Base-by-base conservation (phyloP, 2,113 vertebrate species). In the Cyrtonyx montezumae region DNA sequence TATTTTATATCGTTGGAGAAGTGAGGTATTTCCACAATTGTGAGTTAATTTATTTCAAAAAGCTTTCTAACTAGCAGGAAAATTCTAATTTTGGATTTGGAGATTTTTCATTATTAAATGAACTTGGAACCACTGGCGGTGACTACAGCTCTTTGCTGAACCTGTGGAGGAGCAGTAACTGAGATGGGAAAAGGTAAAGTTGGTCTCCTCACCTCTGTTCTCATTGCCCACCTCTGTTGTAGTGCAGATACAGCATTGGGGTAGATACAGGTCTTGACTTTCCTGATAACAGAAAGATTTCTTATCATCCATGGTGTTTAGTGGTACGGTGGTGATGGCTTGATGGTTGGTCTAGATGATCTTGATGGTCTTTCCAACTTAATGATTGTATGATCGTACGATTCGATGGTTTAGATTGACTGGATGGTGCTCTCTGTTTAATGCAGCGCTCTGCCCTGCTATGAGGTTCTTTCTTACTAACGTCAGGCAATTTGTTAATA, bases 391-490 rank as follows among this genome's bases (percentile, higher is more conserved):
- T 3, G 15, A 30, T 17, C 16, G 26, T 53, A 17, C 9, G 51
- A 30, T 49, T 49, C 48, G 6, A 23, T 53, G 51, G 25, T 81
- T 94, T 83, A 91, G 48, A 40, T 77, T 87, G 37, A 63, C 55
- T 82, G 46, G 58, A n/a, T 65, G 32, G 51, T 73, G 67, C 53
- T 40, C 46, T 46, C n/a, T 55, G 21, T 19, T 77, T 51, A 62
- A 63, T 53, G 34, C 28, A 56, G 66, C 11, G 11, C 69, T 61
- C 61, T 94, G 75, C 81, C 63, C 81, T 82, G 48, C 71, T 49
- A 48, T 2, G 10, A 94, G 70, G 48, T 95, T 42, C 88, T 91
- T 90, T 81, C 84, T 91, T 71, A 78, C 59, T 74, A 49, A 85
- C 63, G 59, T 48, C 91, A 91, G 71, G 13, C 37, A 56, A 32